Base-by-base conservation (phyloP, 2,888 invertebrate species). In the Periphyllus acericola region DNA sequence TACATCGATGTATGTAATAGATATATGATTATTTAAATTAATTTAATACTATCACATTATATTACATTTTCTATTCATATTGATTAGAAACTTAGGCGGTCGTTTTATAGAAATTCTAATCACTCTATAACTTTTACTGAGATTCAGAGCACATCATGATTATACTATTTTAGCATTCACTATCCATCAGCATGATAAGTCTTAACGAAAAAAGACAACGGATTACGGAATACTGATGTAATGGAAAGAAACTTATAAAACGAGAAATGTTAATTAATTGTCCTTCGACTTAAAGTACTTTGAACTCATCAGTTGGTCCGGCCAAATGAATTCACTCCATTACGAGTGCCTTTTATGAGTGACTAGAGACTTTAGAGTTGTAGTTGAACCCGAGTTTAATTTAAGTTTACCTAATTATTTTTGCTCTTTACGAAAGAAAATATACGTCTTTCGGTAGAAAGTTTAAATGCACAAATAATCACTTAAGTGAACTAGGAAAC, bases 181-280 rank as follows among this genome's bases (percentile, higher is more conserved):
- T 34, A 34, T 72, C 34, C 72, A 19, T 72, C 72, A 72, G 19
- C 21, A 4, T 14, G 25, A 68, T 46, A 5, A 32, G 14, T 19
- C 46, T 25, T 29, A 29, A 21, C 29, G 5, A 11, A n/a, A 21
- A n/a, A n/a, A 21, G 36, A 60, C 25, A 66, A 66, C 34, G 14
- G 25, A 79, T 5, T 60, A 46, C 40, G 19, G 8, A 34, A 25
- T 52, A 36, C 68, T 66, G 19, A 3, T 9, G 17, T 8, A 60
- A 29, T 25, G 29, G 4, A 11, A 21, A 66, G 29, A 19, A 68
- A 46, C 29, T 4, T 81, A n/a, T 9, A 66, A 71, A 81, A 40
- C 29, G 40, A 46, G 81, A 40, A 71, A 81, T 46, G 68, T 81
- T 68, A 66, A 81, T 68, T 68, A 81, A 81, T 80, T 66, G 68